These are phyloP conservation scores for Cryptoleucopteryx plumbea DNA, from an alignment of 2,113 vertebrate species.

Conservation along the genomic window DNA sequence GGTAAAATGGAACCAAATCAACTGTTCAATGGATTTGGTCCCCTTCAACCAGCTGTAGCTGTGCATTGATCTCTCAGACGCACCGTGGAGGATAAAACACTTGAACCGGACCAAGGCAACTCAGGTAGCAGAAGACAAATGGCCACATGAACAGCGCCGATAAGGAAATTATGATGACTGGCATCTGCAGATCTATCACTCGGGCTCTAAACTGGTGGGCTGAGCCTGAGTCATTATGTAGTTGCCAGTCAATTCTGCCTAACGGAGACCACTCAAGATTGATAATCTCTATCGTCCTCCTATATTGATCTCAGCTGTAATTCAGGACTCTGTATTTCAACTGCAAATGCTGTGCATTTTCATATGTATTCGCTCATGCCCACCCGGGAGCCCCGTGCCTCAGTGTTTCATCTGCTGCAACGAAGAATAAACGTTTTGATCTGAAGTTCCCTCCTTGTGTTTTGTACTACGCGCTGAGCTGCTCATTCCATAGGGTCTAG, in stretches of 20 bases:
- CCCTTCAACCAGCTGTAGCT: conserved; percentile 99
- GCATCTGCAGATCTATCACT: conserved; percentile 65
- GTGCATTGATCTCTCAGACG: conserved; percentile 89
- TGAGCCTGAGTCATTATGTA: conserved; percentile 64
- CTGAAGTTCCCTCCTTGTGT: conserved; percentile 18
- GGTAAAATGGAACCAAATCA: conserved; percentile 99
- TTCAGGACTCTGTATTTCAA: conserved; percentile 7
- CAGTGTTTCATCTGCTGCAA: not conserved
- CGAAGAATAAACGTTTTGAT: conserved; percentile 40
- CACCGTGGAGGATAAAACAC: conserved; percentile 32
- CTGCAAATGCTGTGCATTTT: not conserved
- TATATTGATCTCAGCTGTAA: conserved; percentile 47
- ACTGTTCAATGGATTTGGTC: conserved; percentile 96
- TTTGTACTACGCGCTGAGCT: not conserved
- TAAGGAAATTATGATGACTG: conserved; percentile 63
- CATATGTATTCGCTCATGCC: not conserved
- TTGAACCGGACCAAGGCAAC: not conserved
- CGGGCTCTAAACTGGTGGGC: conserved; percentile 61
- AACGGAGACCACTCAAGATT: conserved; percentile 56
- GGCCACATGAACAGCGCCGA: conserved; percentile 25
- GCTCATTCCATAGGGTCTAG: not conserved
- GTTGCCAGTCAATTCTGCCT: conserved; percentile 64
- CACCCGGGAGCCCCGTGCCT: not conserved
- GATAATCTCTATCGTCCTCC: conserved; percentile 55
- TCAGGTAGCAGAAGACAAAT: conserved; percentile 59